Evolutionary conservation across 2,113 vertebrate species (phyloP), one percentile per base, ranked within the genome.

Genomic region (Micronycteris hirsuta): DNA sequence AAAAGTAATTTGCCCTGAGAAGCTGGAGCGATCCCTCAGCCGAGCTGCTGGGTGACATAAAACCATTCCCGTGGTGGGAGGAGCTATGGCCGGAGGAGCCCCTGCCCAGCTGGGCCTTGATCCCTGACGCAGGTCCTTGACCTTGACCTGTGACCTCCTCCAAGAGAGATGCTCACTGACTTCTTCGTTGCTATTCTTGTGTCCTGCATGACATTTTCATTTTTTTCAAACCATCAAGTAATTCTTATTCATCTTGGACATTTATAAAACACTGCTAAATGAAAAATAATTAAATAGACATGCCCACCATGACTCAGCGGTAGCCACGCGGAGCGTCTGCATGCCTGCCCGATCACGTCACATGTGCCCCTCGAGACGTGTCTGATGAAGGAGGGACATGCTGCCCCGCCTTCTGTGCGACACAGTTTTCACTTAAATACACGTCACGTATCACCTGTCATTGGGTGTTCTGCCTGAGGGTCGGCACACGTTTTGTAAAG

Each of bases 391-490:
- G 26, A 22, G 3, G 26, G 61, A 65, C 47, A 17, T 10, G 20
- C 13, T 5, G 19, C 19, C 5, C 33, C 7, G 6, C 22, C 2
- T 41, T 77, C n/a, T 41, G 0, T 4, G 0, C 24, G 78, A 31
- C 31, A 22, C 1, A 71, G 17, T 36, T 74, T 47, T 41, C 33
- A 17, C 16, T 67, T 22, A 95, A 49, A 47, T 56, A 13, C 15
- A 3, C 24, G 41, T 22, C 43, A 11, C 1, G 1, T 22, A 17
- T 45, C 43, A 33, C 17, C 81, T 41, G 43, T 56, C 19, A 24
- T 2, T 38, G 17, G 76, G 41, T 38, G 45, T 73, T 45, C 43
- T 16, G 26, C 16, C 6, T 19, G 36, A 33, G 22, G 24, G 15
- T 67, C 58, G 22, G 58, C 58, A 81, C 12, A 28, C n/a, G 43